These are phyloP conservation scores for Drosophila prosaltans DNA, from an alignment of 1,140 invertebrate genomes.

Conservation along the genomic window DNA sequence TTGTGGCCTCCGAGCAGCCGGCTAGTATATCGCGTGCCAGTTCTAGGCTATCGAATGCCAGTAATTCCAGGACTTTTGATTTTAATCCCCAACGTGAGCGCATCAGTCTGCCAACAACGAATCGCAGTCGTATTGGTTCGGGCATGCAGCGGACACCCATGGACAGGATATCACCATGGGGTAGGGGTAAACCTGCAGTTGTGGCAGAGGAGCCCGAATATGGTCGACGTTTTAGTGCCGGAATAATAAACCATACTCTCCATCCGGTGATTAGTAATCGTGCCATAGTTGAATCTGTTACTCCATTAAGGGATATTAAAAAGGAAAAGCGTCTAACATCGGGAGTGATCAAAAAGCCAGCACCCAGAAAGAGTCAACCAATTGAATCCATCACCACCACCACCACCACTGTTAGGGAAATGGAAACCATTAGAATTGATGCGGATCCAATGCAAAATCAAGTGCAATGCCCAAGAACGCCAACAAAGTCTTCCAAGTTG, in stretches of 20 bases:
- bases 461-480: not conserved
- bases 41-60: constrained; percentile 52
- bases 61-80: constrained; percentile 57
- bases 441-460: not conserved
- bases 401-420: not conserved
- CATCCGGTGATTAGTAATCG: constrained; percentile 14
- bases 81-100: constrained; percentile 72
- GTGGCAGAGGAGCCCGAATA: constrained; percentile 46
- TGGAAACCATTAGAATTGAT: not conserved
- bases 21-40: constrained; percentile 59
- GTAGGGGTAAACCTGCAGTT: constrained; percentile 37
- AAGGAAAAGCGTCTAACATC: not conserved
- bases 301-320: not conserved
- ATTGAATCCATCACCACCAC: not conserved
- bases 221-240: constrained; percentile 37
- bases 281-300: constrained; percentile 10
- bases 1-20: constrained; percentile 67
- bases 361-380: not conserved
- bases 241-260: constrained; percentile 20
- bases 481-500: not conserved
- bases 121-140: constrained; percentile 49
- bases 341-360: not conserved
- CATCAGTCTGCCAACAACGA: constrained; percentile 47
- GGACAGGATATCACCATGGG: constrained; percentile 53
- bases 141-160: constrained; percentile 36